Conservation (phyloP, 1,140 invertebrate species). For the Drosophila leontia region DNA sequence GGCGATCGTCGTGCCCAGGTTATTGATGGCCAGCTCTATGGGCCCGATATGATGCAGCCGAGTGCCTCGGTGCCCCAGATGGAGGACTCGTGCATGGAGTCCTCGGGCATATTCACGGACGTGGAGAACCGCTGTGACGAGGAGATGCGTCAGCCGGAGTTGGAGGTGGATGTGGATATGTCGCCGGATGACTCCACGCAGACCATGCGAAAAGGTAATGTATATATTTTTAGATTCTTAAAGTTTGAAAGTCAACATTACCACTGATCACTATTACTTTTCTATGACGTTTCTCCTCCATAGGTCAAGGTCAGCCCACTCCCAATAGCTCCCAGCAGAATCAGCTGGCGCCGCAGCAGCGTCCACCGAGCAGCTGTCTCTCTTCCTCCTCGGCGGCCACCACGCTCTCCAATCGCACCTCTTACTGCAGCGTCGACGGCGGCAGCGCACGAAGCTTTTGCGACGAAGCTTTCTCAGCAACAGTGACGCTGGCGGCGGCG, state of each 20-base stretch:
- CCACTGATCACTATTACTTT: not conserved
- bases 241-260: not conserved
- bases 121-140: conserved; percentile 89
- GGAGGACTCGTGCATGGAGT: conserved; percentile 91
- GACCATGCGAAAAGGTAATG: conserved; percentile 73
- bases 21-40: conserved; percentile 93
- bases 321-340: conserved; percentile 18
- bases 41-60: conserved; percentile 86
- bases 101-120: conserved; percentile 93
- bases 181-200: conserved; percentile 87
- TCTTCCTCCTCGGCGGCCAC: conserved; percentile 72
- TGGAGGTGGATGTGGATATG: conserved; percentile 84
- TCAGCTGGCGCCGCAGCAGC: conserved; percentile 65
- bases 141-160: conserved; percentile 71
- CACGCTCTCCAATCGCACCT: conserved; percentile 83
- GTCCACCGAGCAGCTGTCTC: conserved; percentile 60
- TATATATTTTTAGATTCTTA: not conserved
- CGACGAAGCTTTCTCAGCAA: conserved; percentile 74
- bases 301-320: conserved; percentile 69
- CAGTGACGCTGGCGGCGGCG: conserved; percentile 35
- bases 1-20: conserved; percentile 91
- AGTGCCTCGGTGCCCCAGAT: conserved; percentile 85
- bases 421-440: conserved; percentile 81
- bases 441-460: conserved; percentile 77
- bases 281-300: conserved; percentile 3